These are phyloP conservation scores for Fregata magnificens DNA, from an alignment of 2,113 vertebrate genomes.

Conservation along the genomic window DNA sequence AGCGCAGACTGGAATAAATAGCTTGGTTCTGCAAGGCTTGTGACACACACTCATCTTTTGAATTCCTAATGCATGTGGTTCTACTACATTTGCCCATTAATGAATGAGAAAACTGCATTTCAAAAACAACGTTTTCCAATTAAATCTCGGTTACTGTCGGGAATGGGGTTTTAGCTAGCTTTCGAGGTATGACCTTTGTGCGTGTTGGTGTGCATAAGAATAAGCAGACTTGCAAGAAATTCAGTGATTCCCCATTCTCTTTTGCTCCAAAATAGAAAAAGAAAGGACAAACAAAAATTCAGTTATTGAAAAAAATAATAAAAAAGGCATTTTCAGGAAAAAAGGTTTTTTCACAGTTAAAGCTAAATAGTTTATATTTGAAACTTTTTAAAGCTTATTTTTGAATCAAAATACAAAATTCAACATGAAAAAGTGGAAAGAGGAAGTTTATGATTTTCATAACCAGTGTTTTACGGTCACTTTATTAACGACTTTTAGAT, in stretches of 20 bases:
- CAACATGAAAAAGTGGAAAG: background rate
- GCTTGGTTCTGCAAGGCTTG: background rate
- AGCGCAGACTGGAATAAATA: background rate
- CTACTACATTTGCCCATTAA: slow-evolving; percentile 8
- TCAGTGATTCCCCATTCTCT: background rate
- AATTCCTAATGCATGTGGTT: background rate
- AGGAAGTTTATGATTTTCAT: background rate
- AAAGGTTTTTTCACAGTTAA: background rate
- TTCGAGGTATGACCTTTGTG: background rate
- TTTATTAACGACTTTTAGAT: background rate
- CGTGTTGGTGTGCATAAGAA: background rate
- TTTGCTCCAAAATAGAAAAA: background rate
- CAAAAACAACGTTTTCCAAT: background rate
- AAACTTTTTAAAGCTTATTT: background rate
- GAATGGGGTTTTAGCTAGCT: background rate
- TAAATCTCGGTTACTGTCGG: background rate
- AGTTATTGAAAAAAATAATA: background rate
- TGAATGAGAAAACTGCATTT: background rate
- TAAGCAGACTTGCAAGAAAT: background rate
- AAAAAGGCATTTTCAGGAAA: background rate
- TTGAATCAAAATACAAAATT: background rate
- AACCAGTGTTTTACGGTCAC: background rate
- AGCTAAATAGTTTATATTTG: background rate
- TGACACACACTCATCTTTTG: background rate
- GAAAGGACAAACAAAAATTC: background rate